Evolutionary conservation across 2,888 invertebrate genomes (phyloP).

Genomic region (Bombylius major): DNA sequence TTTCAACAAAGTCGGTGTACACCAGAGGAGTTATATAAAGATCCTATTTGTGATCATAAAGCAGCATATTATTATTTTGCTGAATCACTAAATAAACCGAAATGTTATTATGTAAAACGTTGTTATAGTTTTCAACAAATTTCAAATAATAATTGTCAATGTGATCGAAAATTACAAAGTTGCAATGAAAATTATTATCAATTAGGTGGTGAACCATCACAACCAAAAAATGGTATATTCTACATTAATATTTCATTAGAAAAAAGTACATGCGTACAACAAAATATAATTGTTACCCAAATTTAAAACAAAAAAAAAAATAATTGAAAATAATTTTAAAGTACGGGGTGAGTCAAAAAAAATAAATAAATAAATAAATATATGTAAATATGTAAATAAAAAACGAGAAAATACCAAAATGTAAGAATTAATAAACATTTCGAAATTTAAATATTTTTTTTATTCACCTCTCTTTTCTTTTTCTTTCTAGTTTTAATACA

Average conservation of each 20-base stretch:
- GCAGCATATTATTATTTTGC: constrained; percentile 21
- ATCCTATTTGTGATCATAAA: constrained; percentile 17
- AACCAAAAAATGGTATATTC: constrained; percentile 29
- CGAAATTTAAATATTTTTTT: no score
- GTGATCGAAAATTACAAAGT: not conserved
- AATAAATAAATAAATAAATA: no score
- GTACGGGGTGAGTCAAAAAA: no score
- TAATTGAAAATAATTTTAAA: no score
- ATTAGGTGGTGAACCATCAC: constrained; percentile 36
- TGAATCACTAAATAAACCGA: constrained; percentile 8
- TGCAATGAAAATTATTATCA: constrained; percentile 8
- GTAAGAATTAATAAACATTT: no score
- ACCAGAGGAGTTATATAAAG: not conserved
- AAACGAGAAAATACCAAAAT: no score
- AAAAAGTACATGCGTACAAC: no score
- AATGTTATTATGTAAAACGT: constrained; percentile 5
- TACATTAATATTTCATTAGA: constrained; percentile 18
- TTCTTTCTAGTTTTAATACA: no score
- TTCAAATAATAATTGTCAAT: not conserved
- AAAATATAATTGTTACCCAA: no score
- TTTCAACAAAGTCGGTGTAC: constrained; percentile 28
- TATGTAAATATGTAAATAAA: no score
- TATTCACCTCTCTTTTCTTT: no score
- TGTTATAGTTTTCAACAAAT: constrained; percentile 5
- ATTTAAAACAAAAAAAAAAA: no score